Evolutionary conservation across 2,113 vertebrate species (phyloP).

Genomic region (Poecilia latipinna): DNA sequence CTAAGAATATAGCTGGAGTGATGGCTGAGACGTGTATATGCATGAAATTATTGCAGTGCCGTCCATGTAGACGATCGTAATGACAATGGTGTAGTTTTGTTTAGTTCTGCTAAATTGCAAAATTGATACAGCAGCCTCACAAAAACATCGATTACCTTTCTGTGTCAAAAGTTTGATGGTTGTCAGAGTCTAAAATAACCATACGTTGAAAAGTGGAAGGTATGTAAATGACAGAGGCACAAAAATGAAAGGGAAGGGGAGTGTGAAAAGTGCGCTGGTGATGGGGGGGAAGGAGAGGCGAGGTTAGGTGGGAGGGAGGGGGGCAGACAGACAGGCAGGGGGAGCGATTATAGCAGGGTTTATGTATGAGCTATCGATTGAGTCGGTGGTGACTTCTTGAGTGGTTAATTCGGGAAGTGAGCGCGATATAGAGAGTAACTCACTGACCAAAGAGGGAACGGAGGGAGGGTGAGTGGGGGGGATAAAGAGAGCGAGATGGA

Average conservation of each 20-base stretch:
- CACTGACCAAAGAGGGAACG: slow-evolving; percentile 73
- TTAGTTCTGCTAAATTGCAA: neutral
- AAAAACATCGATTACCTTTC: neutral
- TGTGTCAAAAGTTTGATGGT: slow-evolving; percentile 16
- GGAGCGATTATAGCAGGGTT: slow-evolving; percentile 85
- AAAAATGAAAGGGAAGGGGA: slow-evolving; percentile 28
- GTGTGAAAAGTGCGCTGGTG: slow-evolving; percentile 27
- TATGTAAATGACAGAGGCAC: slow-evolving; percentile 17
- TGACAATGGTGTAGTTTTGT: neutral
- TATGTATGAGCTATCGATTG: slow-evolving; percentile 89
- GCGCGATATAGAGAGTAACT: slow-evolving; percentile 85
- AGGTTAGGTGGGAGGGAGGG: slow-evolving; percentile 6
- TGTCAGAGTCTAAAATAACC: slow-evolving; percentile 16
- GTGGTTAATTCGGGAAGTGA: slow-evolving; percentile 88
- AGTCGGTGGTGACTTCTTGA: slow-evolving; percentile 88
- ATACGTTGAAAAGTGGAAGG: slow-evolving; percentile 12
- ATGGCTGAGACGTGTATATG: neutral
- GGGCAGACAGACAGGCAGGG: slow-evolving; percentile 74
- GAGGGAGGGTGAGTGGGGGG: slow-evolving; percentile 5
- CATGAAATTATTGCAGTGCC: neutral
- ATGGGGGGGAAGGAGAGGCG: slow-evolving; percentile 30
- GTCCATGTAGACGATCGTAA: neutral
- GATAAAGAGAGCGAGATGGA: slow-evolving; percentile 60
- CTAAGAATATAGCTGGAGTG: neutral
- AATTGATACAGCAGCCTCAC: neutral